Base-by-base conservation (phyloP, 2,888 invertebrate species). In the Torymus auratus region DNA sequence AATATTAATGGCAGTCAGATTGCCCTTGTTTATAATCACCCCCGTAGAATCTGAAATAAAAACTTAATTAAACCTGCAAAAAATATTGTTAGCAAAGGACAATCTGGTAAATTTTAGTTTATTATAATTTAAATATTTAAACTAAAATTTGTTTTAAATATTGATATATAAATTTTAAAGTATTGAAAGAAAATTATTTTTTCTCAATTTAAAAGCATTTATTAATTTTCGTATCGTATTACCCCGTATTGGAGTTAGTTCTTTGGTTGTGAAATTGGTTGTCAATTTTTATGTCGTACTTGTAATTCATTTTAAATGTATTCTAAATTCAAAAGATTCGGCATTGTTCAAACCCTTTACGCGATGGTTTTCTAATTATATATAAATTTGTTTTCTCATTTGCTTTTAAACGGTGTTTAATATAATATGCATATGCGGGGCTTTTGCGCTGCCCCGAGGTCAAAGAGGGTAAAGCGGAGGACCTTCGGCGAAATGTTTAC, bases 401-500 rank as follows among this genome's bases (percentile, higher is more conserved):
- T 17, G n/a, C 58, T 74, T 70, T 74, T 2, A 58, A 10, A 23
- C n/a, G 65, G 41, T 17, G 58, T 67, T 64, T 70, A 3, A 10
- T 70, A 28, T 28, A 70, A 58, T 72, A 52, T 58, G 69, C 64
- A 60, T 69, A 73, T 20, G 23, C 11, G 15, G 15, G 23, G 60
- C 20, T 71, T n/a, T 75, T 72, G 61, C 70, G 55, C 67, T 28
- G 53, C 56, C 23, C 56, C 28, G 28, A 56, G 50, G 60, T 53
- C 55, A 58, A 20, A 55, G 15, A 56, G 23, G 10, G n/a, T n/a
- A 67, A 70, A 62, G 15, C 17, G 41, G 28, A 70, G 55, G 68
- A 73, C 58, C 68, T 76, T 69, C 53, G 67, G 70, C 71, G 56
- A 73, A 69, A 72, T 67, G 67, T 78, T 68, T 82, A 70, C 56